phyloP scores from a whole-genome alignment of 92 coral and sea anemone genomes.

The Meandrina meandrites region DNA sequence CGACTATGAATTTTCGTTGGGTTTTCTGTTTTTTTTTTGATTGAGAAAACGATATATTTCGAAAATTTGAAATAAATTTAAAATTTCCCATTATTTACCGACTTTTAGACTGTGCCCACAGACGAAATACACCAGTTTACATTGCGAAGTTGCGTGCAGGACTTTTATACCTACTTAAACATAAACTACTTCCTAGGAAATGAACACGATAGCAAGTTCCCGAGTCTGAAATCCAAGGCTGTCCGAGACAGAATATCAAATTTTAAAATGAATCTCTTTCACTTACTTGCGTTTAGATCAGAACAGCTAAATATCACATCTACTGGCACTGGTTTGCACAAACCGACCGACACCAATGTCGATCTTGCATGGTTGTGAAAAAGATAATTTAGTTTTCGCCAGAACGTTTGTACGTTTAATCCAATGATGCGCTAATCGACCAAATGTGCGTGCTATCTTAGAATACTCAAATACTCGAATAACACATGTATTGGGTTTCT shows the following conservation, averaged over 20 bases:
- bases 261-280: background rate
- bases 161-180: background rate
- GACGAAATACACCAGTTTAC: background rate
- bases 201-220: background rate
- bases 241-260: background rate
- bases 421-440: background rate
- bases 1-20: background rate
- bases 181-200: background rate
- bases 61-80: background rate
- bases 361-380: background rate
- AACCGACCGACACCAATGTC: background rate
- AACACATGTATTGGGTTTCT: slow-evolving; percentile 6
- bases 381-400: background rate
- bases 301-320: background rate
- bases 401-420: background rate
- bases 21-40: background rate
- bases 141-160: background rate
- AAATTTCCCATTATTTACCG: background rate
- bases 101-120: background rate
- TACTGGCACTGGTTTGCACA: background rate
- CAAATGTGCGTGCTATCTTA: background rate
- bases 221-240: background rate
- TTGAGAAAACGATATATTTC: background rate
- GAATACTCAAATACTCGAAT: slow-evolving; percentile 10
- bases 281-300: background rate